Base-by-base conservation (phyloP, 2,113 vertebrate genomes). In the Cyanoliseus patagonus region DNA sequence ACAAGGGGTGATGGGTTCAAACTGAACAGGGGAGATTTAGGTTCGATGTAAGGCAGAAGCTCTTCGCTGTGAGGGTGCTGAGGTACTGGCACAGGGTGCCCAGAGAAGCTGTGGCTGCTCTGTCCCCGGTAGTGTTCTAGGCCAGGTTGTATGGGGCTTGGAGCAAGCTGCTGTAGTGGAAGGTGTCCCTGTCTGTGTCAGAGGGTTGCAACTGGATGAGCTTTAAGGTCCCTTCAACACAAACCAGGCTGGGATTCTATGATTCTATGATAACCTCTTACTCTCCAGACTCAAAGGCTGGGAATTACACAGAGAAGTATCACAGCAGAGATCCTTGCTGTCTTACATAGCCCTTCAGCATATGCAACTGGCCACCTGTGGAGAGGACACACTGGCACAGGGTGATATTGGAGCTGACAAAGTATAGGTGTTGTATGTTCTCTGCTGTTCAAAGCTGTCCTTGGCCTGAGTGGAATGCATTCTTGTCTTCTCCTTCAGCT, bases 331-430 rank as follows among this genome's bases (percentile, higher is more conserved):
- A n/a, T 49, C 17, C 25, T 42, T 44, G 23, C 14, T 81, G n/a
- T 24, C 35, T 42, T 27, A 53, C 1, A 3, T 24, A 15, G 10
- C 39, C 33, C 41, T 73, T 51, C 74, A 85, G 30, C 51, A 18
- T 3, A 3, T 2, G 1, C 0, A 42, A 39, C 10, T 67, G 57
- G 3, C 4, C 62, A 47, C 37, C 27, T 17, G 1, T 14, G 25
- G 24, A 46, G 61, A 75, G 68, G 46, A 11, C 30, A 11, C 3
- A 0, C 30, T 24, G 57, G 19, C 47, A 37, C 28, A 27, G 68
- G 51, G 37, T 19, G 9, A 3, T 12, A 3, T 0, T 7, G 63
- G 61, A 47, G 59, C 57, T 67, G 70, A 17, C 20, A n/a, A 33
- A 23, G 23, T 22, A 62, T 0, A 28, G 64, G 31, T 2, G 0